phyloP scores from a whole-genome alignment of 2,888 invertebrate species.

The Amorpha juglandis region DNA sequence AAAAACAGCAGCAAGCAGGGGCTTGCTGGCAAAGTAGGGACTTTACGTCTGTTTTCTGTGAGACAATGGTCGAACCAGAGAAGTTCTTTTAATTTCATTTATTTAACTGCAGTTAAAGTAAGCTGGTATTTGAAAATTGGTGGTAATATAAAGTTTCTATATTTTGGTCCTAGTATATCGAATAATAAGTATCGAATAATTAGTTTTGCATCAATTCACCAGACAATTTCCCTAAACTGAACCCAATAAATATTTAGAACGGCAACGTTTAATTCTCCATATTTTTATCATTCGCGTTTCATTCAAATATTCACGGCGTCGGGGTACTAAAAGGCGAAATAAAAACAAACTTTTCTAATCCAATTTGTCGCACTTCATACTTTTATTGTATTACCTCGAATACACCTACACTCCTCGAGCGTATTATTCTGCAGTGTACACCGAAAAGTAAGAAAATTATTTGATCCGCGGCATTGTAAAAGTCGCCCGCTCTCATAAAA shows the following conservation, averaged over 20 bases:
- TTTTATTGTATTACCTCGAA: constrained; percentile 74
- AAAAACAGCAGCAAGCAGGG: no score
- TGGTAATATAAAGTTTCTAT: no score
- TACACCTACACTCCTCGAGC: constrained; percentile 63
- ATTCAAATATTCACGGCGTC: constrained; percentile 21
- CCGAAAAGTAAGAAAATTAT: constrained; percentile 74
- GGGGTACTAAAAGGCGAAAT: constrained; percentile 55
- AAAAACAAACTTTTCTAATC: constrained; percentile 70
- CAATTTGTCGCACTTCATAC: constrained; percentile 78
- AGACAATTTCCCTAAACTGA: not conserved
- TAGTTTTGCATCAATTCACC: not conserved
- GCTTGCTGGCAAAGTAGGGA: no score
- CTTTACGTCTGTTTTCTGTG: no score
- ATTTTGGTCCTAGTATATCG: no score
- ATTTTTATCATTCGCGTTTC: constrained; percentile 7
- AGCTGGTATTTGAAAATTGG: no score
- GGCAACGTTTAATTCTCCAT: constrained; percentile 3
- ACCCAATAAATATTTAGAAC: not conserved
- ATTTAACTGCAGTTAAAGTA: no score
- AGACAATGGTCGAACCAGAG: no score
- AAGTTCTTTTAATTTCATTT: no score
- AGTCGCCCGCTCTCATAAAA: constrained; percentile 77
- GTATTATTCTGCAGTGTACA: constrained; percentile 71
- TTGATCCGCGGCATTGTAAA: constrained; percentile 79
- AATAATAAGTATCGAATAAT: no score